These are phyloP conservation scores for Pagrus major DNA, from an alignment of 2,113 vertebrate genomes.

Conservation along the genomic window DNA sequence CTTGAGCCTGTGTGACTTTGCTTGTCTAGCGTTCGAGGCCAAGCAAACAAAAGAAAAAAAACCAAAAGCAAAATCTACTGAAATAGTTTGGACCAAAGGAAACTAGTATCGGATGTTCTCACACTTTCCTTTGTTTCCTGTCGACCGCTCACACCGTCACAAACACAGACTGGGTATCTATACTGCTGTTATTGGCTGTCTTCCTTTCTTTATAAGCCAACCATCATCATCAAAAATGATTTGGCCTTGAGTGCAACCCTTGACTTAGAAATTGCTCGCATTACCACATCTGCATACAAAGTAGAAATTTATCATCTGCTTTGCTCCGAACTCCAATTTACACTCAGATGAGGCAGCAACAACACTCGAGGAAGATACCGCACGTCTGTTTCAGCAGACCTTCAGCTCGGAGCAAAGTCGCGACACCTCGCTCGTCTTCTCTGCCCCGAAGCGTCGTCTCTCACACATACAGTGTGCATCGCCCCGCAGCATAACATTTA, in stretches of 20 bases:
- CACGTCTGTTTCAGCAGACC: slow-evolving; percentile 18
- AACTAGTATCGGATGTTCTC: neutral
- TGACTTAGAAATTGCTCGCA: slow-evolving; percentile 14
- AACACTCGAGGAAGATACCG: slow-evolving; percentile 10
- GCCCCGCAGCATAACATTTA: neutral
- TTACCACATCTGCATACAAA: slow-evolving; percentile 62
- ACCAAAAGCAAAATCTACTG: neutral
- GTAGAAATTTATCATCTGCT: slow-evolving; percentile 38
- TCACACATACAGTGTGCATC: neutral
- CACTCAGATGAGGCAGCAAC: slow-evolving; percentile 32
- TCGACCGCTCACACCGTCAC: neutral
- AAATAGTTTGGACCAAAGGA: neutral
- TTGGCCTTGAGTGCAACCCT: slow-evolving; percentile 41
- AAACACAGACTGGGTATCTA: neutral
- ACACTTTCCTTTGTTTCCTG: neutral
- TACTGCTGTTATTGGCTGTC: slow-evolving; percentile 11
- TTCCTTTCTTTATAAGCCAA: slow-evolving; percentile 18
- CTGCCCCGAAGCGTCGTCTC: neutral
- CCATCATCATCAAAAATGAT: neutral
- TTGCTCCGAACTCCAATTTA: slow-evolving; percentile 31
- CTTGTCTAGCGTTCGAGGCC: too few species aligned
- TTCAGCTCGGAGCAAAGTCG: slow-evolving; percentile 58
- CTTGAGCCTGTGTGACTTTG: neutral
- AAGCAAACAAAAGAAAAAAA: neutral
- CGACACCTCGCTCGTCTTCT: slow-evolving; percentile 4